phyloP scores from a whole-genome alignment of 2,113 vertebrate genomes.

The Ceyx margarethae region DNA sequence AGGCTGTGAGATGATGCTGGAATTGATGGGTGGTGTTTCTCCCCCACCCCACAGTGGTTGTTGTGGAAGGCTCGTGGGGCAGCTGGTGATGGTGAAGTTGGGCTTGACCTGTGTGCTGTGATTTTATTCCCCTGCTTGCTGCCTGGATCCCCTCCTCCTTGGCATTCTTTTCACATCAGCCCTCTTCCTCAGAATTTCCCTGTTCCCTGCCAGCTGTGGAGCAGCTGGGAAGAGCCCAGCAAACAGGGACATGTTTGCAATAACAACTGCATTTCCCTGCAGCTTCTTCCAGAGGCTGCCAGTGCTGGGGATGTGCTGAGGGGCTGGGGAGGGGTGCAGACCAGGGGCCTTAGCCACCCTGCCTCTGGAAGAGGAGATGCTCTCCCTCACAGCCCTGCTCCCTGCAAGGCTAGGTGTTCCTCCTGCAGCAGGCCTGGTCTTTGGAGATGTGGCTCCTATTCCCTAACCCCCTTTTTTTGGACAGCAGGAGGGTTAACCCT shows the following conservation, averaged over 20 bases:
- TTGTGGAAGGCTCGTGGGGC: neutral
- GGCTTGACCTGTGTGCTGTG: neutral
- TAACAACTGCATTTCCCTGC: neutral
- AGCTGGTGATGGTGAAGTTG: neutral
- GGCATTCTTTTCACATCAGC: neutral
- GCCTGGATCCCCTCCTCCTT: neutral
- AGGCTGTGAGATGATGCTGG: neutral
- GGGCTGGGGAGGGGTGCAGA: neutral
- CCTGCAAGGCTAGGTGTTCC: neutral
- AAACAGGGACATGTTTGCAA: neutral
- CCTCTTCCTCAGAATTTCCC: conserved; percentile 21
- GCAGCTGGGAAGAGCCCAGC: neutral
- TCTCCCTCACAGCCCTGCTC: neutral
- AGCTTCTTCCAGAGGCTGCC: neutral
- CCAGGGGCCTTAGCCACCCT: conserved; percentile 10
- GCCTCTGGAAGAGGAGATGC: conserved; percentile 1
- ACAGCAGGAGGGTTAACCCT: neutral
- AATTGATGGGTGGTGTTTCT: neutral
- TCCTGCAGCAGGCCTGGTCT: neutral
- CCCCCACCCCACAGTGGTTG: rapidly evolving
- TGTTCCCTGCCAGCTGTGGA: conserved; percentile 13
- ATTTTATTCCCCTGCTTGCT: neutral
- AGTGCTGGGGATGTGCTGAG: neutral
- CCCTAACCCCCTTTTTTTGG: neutral
- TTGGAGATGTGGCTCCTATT: neutral